Percentiles rank a stretch among this genome's conserved stretches.
Evolutionary conservation across 2,888 invertebrate genomes (phyloP).

Genomic region (Metellina segmentata): DNA sequence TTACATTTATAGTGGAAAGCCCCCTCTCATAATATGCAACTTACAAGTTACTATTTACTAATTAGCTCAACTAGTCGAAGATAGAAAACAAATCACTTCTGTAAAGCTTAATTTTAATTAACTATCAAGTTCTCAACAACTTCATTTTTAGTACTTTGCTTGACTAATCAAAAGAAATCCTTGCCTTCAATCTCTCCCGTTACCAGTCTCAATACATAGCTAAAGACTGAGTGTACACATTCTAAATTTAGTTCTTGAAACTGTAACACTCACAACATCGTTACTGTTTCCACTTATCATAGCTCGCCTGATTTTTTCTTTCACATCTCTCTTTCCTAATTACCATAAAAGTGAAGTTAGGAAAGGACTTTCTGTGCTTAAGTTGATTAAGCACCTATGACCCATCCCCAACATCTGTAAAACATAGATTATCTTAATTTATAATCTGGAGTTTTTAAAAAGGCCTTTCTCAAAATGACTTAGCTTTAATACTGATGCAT

Average conservation of each 20-base stretch:
- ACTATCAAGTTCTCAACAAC: no score
- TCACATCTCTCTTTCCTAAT: neutral
- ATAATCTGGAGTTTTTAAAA: conserved; percentile 14
- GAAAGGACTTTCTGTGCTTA: neutral
- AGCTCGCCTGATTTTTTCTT: neutral
- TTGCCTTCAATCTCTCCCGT: no score
- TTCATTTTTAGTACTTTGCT: no score
- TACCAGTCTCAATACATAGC: no score
- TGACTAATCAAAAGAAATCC: no score
- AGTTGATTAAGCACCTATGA: neutral
- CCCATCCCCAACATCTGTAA: conserved; percentile 32
- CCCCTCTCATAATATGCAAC: no score
- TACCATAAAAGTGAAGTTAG: neutral
- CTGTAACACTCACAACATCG: neutral
- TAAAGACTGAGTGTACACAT: no score
- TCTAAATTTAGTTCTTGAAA: neutral
- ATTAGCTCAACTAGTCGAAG: no score
- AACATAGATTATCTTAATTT: conserved; percentile 41
- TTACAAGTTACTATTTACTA: no score
- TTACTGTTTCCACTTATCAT: neutral
- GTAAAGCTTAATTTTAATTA: no score
- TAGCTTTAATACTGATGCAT: neutral
- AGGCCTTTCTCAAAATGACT: neutral
- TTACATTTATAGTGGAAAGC: no score
- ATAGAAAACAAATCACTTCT: no score